Conservation (phyloP, 2,113 vertebrate genomes). For the Fregata magnificens region DNA sequence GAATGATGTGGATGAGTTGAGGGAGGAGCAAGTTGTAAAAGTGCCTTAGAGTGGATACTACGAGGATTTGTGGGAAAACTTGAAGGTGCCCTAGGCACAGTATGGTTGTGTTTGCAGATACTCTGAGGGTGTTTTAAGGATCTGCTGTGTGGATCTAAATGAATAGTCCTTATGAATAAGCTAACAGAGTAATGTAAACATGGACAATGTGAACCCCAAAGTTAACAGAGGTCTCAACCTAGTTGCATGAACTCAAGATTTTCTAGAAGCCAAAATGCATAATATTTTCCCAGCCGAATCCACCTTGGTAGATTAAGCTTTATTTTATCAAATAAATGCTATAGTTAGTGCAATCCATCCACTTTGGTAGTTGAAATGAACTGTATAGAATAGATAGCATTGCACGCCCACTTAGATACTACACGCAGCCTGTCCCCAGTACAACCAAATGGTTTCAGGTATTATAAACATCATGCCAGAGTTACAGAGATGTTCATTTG, state of each 20-base stretch:
- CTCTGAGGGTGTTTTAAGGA: not conserved
- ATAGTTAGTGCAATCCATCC: not conserved
- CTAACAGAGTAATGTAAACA: not conserved
- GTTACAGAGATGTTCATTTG: not conserved
- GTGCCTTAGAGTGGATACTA: too few species aligned
- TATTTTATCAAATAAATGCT: not conserved
- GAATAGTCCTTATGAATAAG: not conserved
- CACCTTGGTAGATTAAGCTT: not conserved
- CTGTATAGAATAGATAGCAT: not conserved
- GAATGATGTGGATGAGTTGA: not conserved
- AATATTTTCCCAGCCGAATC: not conserved
- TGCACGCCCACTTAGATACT: not conserved
- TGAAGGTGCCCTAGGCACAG: not conserved
- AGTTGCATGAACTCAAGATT: not conserved
- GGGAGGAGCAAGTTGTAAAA: not conserved
- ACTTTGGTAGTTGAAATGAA: not conserved
- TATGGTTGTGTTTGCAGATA: not conserved
- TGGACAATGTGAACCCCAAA: not conserved
- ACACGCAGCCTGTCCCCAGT: not conserved
- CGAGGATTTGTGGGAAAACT: not conserved
- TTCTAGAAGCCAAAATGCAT: not conserved
- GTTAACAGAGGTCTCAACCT: not conserved
- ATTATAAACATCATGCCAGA: not conserved
- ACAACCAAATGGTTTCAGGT: not conserved
- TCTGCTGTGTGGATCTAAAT: not conserved